Conservation (phyloP, 1,140 invertebrate genomes). For the Carcinoscorpius rotundicauda region DNA sequence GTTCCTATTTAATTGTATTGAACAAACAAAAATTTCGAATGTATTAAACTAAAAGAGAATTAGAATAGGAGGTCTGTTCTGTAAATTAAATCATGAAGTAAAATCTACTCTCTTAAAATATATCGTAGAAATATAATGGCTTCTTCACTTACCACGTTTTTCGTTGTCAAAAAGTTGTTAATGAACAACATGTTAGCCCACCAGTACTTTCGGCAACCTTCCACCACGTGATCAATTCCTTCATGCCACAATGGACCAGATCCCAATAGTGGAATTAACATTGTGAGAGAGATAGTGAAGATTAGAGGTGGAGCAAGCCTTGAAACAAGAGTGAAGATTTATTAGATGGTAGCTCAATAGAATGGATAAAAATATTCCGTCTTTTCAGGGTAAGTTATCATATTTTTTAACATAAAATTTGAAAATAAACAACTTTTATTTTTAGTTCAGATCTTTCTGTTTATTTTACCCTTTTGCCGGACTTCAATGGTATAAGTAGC, state of each 20-base stretch:
- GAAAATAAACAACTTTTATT: too few species aligned
- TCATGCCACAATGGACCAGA: slow-evolving; percentile 13
- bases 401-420: too few species aligned
- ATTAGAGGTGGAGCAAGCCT: too few species aligned
- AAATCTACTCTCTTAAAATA: too few species aligned
- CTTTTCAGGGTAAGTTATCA: too few species aligned
- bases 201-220: slow-evolving; percentile 4
- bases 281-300: not conserved
- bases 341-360: too few species aligned
- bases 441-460: too few species aligned
- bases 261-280: slow-evolving; percentile 5
- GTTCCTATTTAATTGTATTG: not conserved
- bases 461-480: too few species aligned
- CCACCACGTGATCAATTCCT: slow-evolving; percentile 2
- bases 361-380: too few species aligned
- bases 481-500: too few species aligned
- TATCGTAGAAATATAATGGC: slow-evolving; percentile 13
- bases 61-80: not conserved
- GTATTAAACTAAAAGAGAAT: not conserved
- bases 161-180: slow-evolving; percentile 2
- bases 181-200: slow-evolving; percentile 10
- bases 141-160: slow-evolving; percentile 2
- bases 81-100: too few species aligned
- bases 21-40: not conserved
- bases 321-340: too few species aligned